Conservation (phyloP, 2,113 vertebrate genomes). For the Ceyx melanurus region DNA sequence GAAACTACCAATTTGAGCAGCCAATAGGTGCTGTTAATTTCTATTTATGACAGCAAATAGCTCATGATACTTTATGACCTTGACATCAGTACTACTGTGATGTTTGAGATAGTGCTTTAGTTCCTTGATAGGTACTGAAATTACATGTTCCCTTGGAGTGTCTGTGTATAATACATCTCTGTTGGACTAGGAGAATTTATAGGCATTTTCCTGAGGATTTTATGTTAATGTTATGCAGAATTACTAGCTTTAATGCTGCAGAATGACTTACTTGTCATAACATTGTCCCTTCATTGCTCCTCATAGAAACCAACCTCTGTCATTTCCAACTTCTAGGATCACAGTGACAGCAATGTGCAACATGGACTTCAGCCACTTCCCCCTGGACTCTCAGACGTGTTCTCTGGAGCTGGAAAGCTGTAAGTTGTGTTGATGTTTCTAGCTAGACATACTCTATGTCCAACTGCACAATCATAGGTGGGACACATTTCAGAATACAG, state of each 20-base stretch:
- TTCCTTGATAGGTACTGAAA: background rate
- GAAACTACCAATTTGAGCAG: background rate
- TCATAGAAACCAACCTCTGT: background rate
- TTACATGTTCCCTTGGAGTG: background rate
- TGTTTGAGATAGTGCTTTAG: background rate
- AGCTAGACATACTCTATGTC: background rate
- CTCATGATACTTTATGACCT: background rate
- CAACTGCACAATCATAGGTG: background rate
- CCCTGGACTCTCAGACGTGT: slow-evolving; percentile 95
- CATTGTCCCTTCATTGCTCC: background rate
- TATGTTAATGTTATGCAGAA: background rate
- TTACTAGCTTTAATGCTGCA: background rate
- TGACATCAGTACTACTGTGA: background rate
- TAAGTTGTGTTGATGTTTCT: slow-evolving; percentile 67
- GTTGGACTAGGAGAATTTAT: background rate
- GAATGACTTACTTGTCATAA: background rate
- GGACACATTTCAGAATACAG: background rate
- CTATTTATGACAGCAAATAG: fast-evolving
- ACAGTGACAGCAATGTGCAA: slow-evolving; percentile 96
- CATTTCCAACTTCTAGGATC: slow-evolving; percentile 77
- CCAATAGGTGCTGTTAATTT: background rate
- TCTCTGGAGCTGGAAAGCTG: slow-evolving; percentile 96
- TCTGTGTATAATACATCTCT: background rate
- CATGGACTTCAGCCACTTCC: slow-evolving; percentile 97
- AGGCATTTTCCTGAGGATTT: background rate